phyloP scores from a whole-genome alignment of 1,140 invertebrate genomes.

The Coptotermes formosanus region DNA sequence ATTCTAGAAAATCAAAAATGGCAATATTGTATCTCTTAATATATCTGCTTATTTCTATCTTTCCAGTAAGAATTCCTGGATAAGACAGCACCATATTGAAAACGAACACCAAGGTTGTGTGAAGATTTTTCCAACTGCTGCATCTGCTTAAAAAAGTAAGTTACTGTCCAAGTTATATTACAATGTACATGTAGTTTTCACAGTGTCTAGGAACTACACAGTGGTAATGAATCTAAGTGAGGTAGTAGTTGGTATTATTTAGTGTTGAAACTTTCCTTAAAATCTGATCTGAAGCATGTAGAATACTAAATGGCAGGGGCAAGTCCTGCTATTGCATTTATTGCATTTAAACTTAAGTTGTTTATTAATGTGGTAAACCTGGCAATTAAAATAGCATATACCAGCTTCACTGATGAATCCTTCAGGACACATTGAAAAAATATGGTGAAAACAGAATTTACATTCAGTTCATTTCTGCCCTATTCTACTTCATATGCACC shows the following conservation, averaged over 20 bases:
- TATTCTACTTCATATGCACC: conserved; percentile 10
- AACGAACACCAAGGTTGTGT: background rate
- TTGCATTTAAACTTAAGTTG: too few relatives aligned
- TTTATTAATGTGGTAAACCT: background rate
- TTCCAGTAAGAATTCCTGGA: background rate
- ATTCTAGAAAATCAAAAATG: conserved; percentile 14
- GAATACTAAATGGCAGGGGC: background rate
- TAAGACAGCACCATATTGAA: conserved; percentile 16
- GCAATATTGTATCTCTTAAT: conserved; percentile 10
- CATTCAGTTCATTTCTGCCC: background rate
- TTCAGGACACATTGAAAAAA: background rate
- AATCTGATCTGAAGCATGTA: background rate
- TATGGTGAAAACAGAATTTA: background rate
- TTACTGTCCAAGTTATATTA: background rate
- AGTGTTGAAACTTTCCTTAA: background rate
- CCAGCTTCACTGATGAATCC: background rate
- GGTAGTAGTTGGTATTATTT: conserved; percentile 11
- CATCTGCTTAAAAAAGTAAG: background rate
- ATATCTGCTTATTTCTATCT: background rate
- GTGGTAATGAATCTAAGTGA: conserved; percentile 9
- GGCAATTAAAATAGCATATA: background rate
- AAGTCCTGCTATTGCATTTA: background rate
- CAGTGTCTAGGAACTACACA: background rate
- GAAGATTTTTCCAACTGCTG: background rate
- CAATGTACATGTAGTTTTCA: background rate